phyloP scores from a whole-genome alignment of 2,797 vertebrate species.

The Tamandua tetradactyla region DNA sequence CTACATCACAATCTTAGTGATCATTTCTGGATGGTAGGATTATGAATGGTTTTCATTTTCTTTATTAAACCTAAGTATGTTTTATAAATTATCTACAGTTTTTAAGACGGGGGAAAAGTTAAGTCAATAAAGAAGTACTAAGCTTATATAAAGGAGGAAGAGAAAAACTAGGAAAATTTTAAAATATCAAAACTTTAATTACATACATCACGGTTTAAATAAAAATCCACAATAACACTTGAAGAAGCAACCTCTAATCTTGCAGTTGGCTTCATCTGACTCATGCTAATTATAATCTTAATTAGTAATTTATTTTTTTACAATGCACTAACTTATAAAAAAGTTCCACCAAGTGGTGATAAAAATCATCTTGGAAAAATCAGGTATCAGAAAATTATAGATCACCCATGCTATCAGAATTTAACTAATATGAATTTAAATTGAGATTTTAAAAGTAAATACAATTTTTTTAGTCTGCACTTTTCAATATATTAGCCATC shows the following conservation, averaged over 20 bases:
- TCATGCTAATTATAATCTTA: not conserved
- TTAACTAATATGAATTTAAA: conserved; percentile 32
- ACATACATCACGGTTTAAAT: conserved; percentile 26
- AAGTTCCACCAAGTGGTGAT: conserved; percentile 78
- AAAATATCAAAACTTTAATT: conserved; percentile 55
- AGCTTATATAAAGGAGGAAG: not conserved
- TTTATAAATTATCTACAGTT: conserved; percentile 60
- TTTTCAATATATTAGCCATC: not conserved
- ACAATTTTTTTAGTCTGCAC: not conserved
- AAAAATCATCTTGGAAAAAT: conserved; percentile 33
- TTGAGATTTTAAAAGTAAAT: conserved; percentile 46
- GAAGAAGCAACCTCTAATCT: not conserved
- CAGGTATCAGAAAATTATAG: conserved; percentile 7
- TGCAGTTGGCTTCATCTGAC: conserved; percentile 29
- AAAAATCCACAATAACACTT: conserved; percentile 28
- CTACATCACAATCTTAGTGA: conserved; percentile 36
- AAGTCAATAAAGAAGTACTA: conserved; percentile 12
- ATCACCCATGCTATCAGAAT: not conserved
- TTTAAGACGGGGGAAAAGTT: not conserved
- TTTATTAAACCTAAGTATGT: conserved; percentile 48
- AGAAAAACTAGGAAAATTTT: conserved; percentile 44
- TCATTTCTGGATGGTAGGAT: conserved; percentile 24
- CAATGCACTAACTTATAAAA: conserved; percentile 57
- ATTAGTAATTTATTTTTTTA: not conserved
- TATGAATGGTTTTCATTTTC: conserved; percentile 47